These are phyloP conservation scores for Resseliella maxima DNA, from an alignment of 2,888 invertebrate species.

Conservation along the genomic window DNA sequence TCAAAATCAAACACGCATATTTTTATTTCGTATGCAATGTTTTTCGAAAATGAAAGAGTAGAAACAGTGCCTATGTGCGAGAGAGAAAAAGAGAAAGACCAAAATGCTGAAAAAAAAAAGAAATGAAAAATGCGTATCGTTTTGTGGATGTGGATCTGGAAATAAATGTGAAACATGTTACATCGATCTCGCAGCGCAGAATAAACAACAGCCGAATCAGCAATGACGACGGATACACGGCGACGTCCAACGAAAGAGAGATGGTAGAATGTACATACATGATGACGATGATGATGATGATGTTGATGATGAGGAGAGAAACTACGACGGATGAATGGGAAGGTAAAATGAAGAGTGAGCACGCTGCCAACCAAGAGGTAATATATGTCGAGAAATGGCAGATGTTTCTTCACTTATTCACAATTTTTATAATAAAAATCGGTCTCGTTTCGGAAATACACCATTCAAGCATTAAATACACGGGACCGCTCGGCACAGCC, in stretches of 20 bases:
- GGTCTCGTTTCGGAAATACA: conserved; percentile 29
- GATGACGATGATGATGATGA: neutral
- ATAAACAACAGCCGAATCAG: neutral
- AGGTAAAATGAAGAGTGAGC: conserved; percentile 38
- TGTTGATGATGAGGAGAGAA: neutral
- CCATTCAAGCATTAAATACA: conserved; percentile 12
- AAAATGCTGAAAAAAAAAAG: neutral
- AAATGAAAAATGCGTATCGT: conserved; percentile 43
- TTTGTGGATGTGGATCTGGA: conserved; percentile 4
- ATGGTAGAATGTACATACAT: neutral
- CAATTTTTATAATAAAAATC: conserved; percentile 51
- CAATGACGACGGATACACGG: neutral
- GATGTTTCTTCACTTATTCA: conserved; percentile 45
- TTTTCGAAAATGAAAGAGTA: no score
- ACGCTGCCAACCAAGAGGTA: conserved; percentile 24
- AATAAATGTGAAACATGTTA: conserved; percentile 27
- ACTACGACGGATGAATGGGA: conserved; percentile 16
- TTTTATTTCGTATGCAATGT: neutral
- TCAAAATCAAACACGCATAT: neutral
- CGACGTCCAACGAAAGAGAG: neutral
- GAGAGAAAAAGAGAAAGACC: neutral
- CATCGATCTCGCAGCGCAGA: conserved; percentile 4
- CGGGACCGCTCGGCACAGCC: neutral
- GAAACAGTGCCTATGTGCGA: neutral
- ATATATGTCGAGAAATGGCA: conserved; percentile 41